These are phyloP conservation scores for Solea senegalensis DNA, from an alignment of 2,113 vertebrate species.

Conservation along the genomic window DNA sequence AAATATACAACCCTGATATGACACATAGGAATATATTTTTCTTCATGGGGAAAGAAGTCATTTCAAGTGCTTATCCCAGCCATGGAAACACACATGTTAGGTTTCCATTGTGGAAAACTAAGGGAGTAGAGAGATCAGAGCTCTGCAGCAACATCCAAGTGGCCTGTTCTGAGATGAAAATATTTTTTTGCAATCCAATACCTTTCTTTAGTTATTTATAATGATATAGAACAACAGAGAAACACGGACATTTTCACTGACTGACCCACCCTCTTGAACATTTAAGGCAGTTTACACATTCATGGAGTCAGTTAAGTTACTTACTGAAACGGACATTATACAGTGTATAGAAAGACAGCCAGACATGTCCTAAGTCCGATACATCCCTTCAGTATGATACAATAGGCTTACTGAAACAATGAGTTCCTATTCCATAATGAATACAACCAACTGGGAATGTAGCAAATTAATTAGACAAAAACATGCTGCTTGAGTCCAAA, in stretches of 20 bases:
- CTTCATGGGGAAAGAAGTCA: conserved; percentile 12
- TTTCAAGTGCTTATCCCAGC: conserved; percentile 24
- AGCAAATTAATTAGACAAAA: conserved; percentile 33
- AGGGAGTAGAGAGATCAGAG: conserved; percentile 36
- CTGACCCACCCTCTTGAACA: background rate
- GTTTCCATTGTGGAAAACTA: conserved; percentile 32
- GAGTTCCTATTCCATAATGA: conserved; percentile 45
- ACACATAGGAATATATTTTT: conserved; percentile 22
- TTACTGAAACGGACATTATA: background rate
- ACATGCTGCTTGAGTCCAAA: background rate
- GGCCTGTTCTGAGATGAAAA: background rate
- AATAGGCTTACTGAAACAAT: conserved; percentile 49
- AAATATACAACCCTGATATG: conserved; percentile 24
- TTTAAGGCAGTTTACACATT: background rate
- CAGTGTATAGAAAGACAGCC: background rate
- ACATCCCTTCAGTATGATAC: conserved; percentile 1
- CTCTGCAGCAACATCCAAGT: conserved; percentile 18
- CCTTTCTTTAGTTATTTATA: background rate
- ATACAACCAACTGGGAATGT: conserved; percentile 29
- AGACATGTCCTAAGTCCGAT: conserved; percentile 8
- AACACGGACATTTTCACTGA: conserved; percentile 3
- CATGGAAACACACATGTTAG: conserved; percentile 42
- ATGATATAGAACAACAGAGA: background rate
- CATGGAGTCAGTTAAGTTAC: background rate
- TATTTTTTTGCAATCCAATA: background rate